Percentiles rank a stretch among this genome's conserved stretches.
These are phyloP conservation scores for Rhynchophorus ferrugineus DNA, from an alignment of 1,140 invertebrate genomes.

Conservation along the genomic window DNA sequence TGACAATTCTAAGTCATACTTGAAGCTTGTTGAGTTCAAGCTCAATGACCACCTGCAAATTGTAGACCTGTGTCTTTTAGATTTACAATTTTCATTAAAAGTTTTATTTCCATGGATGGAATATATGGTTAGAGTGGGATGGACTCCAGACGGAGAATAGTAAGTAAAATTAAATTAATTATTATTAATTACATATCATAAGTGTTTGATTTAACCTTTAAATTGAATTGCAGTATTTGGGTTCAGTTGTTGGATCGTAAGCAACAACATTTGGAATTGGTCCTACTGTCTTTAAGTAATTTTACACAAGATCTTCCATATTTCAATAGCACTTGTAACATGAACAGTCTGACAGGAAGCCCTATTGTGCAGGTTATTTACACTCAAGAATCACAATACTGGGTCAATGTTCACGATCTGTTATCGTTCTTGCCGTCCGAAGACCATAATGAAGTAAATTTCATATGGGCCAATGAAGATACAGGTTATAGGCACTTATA, in stretches of 20 bases:
- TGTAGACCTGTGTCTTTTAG: constrained; percentile 56
- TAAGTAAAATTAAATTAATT: constrained; percentile 46
- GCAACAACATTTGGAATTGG: constrained; percentile 73
- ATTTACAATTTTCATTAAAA: constrained; percentile 64
- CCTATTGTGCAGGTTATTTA: constrained; percentile 55
- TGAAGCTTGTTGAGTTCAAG: constrained; percentile 83
- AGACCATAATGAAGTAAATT: constrained; percentile 51
- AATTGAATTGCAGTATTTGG: constrained; percentile 67
- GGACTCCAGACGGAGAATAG: constrained; percentile 83
- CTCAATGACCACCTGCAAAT: constrained; percentile 59
- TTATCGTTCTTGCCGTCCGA: constrained; percentile 70
- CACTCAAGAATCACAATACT: constrained; percentile 65
- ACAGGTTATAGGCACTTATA: constrained; percentile 89
- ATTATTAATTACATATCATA: background rate
- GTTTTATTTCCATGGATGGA: constrained; percentile 86
- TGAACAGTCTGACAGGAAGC: constrained; percentile 23
- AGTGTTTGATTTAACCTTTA: background rate
- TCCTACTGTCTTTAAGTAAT: constrained; percentile 64
- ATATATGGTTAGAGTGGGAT: constrained; percentile 88
- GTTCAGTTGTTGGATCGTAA: constrained; percentile 76
- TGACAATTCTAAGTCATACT: constrained; percentile 78
- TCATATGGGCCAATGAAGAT: constrained; percentile 90
- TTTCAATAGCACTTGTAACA: constrained; percentile 38
- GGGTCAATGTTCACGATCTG: constrained; percentile 90
- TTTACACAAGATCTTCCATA: constrained; percentile 59